Conservation (phyloP, 2,888 invertebrate genomes). For the Drosophila flavopinicola region DNA sequence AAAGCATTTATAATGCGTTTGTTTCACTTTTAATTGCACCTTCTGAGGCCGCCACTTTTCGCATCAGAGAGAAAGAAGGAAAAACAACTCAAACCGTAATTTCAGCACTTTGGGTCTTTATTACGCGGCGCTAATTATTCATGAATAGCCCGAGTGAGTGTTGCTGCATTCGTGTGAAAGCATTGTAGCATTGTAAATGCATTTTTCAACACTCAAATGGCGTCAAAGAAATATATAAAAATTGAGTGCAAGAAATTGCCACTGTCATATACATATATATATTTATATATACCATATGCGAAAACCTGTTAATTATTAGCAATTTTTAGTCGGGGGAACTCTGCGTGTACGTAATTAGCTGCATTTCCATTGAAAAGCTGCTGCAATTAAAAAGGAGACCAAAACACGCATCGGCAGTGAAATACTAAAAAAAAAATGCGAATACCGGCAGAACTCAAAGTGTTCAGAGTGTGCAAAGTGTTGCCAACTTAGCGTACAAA, state of each 20-base stretch:
- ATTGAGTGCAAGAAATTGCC: slow-evolving; percentile 49
- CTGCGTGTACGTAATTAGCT: slow-evolving; percentile 78
- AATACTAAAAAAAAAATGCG: slow-evolving; percentile 5
- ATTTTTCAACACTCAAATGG: slow-evolving; percentile 70
- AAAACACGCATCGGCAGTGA: slow-evolving; percentile 34
- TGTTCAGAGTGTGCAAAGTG: slow-evolving; percentile 69
- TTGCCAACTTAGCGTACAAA: slow-evolving; percentile 81
- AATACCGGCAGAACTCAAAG: slow-evolving; percentile 55
- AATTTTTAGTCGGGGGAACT: slow-evolving; percentile 60
- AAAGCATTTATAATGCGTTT: slow-evolving; percentile 38
- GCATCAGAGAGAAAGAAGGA: slow-evolving; percentile 23
- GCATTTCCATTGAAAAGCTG: slow-evolving; percentile 75
- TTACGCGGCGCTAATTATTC: slow-evolving; percentile 51
- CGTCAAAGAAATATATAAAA: slow-evolving; percentile 41
- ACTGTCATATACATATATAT: slow-evolving; percentile 14
- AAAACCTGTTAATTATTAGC: slow-evolving; percentile 81
- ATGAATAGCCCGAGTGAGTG: slow-evolving; percentile 29
- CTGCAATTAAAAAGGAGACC: slow-evolving; percentile 65
- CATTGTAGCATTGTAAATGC: slow-evolving; percentile 37
- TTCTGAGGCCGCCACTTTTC: slow-evolving; percentile 46
- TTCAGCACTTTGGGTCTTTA: slow-evolving; percentile 67
- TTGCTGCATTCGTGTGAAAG: slow-evolving; percentile 46
- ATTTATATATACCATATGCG: slow-evolving; percentile 43
- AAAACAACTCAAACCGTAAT: slow-evolving; percentile 37
- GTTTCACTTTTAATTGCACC: slow-evolving; percentile 50